Evolutionary conservation across 2,113 vertebrate genomes (phyloP).

Genomic region (Pomatostomus ruficeps): DNA sequence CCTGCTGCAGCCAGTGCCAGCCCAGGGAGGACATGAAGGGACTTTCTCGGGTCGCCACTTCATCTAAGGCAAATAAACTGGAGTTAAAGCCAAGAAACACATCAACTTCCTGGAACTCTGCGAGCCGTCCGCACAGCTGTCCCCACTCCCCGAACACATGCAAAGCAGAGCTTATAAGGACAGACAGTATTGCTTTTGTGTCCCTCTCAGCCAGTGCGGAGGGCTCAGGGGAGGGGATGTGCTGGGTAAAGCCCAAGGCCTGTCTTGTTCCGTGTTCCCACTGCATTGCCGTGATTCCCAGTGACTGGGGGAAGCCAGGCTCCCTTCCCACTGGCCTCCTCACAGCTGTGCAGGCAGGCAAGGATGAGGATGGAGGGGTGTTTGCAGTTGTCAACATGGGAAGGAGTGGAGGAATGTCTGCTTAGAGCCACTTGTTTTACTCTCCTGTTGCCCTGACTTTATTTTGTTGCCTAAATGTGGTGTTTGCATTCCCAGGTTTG

Average conservation of each 20-base stretch:
- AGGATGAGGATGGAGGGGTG: not conserved
- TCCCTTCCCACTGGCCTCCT: not conserved
- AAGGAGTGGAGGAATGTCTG: not conserved
- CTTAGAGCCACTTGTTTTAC: not conserved
- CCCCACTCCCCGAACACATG: conserved; percentile 50
- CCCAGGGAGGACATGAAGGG: not conserved
- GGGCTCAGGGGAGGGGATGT: not conserved
- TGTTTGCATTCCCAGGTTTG: not conserved
- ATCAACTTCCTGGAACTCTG: conserved; percentile 69
- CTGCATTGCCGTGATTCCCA: rapidly evolving
- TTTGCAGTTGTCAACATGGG: not conserved
- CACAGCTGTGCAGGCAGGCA: not conserved
- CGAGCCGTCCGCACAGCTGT: conserved; percentile 46
- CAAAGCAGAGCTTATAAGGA: conserved; percentile 56
- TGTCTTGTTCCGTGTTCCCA: not conserved
- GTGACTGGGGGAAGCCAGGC: not conserved
- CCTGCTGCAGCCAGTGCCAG: not conserved
- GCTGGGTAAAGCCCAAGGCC: not conserved
- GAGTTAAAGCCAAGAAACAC: conserved; percentile 66
- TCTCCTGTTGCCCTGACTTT: not conserved
- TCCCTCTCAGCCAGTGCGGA: not conserved
- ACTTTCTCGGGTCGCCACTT: conserved; percentile 44
- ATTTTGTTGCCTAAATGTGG: not conserved
- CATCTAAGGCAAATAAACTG: conserved; percentile 58
- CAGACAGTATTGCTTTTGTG: conserved; percentile 60